Evolutionary conservation across 2,113 vertebrate genomes (phyloP).

Genomic region (Percina caprodes): DNA sequence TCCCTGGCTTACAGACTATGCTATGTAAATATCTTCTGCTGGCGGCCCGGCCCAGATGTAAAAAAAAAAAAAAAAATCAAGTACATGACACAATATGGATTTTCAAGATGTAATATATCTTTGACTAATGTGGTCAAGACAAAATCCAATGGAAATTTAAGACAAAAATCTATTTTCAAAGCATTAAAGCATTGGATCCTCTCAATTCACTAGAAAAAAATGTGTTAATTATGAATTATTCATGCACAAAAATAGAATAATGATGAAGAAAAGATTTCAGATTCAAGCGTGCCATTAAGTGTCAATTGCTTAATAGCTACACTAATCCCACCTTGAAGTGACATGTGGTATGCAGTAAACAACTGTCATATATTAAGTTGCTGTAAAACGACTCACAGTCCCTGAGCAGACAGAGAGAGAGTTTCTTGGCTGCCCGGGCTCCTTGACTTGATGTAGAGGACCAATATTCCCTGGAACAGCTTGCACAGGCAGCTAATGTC

Average conservation of each 20-base stretch:
- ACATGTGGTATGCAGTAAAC: slow-evolving; percentile 50
- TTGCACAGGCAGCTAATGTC: slow-evolving; percentile 67
- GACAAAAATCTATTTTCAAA: slow-evolving; percentile 23
- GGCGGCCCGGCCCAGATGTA: background rate
- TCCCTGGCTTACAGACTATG: slow-evolving; percentile 19
- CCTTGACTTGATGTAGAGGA: slow-evolving; percentile 62
- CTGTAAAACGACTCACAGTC: slow-evolving; percentile 48
- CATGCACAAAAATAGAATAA: slow-evolving; percentile 9
- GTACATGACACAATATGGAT: slow-evolving; percentile 1
- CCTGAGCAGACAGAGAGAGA: slow-evolving; percentile 49
- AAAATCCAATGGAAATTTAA: slow-evolving; percentile 19
- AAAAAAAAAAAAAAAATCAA: slow-evolving; percentile 46
- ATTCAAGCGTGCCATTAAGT: background rate
- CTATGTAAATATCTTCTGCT: slow-evolving; percentile 17
- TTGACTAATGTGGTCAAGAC: slow-evolving; percentile 23
- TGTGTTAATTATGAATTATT: background rate
- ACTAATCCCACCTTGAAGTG: slow-evolving; percentile 36
- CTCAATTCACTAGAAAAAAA: background rate
- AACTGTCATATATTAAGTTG: slow-evolving; percentile 32
- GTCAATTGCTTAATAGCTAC: slow-evolving; percentile 16
- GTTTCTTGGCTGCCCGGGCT: slow-evolving; percentile 52
- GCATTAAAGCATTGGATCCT: background rate
- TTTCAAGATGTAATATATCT: slow-evolving; percentile 24
- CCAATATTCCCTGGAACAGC: slow-evolving; percentile 69
- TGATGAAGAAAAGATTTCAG: slow-evolving; percentile 5